Evolutionary conservation across 2,113 vertebrate genomes (phyloP).

Genomic region (Picathartes gymnocephalus): DNA sequence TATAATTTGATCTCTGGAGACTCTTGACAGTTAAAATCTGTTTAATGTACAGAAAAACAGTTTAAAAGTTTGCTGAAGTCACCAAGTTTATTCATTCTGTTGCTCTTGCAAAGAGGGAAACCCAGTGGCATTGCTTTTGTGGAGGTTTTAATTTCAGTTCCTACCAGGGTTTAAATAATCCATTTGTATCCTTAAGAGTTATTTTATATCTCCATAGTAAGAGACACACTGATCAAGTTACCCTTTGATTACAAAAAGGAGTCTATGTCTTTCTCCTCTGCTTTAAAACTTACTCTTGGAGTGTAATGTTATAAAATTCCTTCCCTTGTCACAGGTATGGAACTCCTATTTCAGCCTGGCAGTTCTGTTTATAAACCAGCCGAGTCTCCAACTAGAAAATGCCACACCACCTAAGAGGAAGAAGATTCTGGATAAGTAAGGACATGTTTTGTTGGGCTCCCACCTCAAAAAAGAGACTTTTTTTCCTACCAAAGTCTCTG

Average conservation of each 20-base stretch:
- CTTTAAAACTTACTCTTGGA: background rate
- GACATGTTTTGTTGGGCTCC: background rate
- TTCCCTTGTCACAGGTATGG: constrained; percentile 84
- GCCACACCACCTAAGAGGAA: constrained; percentile 89
- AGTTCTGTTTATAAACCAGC: constrained; percentile 97
- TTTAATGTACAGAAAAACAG: background rate
- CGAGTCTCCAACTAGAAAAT: constrained; percentile 92
- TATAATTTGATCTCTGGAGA: background rate
- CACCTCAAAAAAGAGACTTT: background rate
- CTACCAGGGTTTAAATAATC: background rate
- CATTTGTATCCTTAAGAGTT: background rate
- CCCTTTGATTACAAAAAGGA: background rate
- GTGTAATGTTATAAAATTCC: background rate
- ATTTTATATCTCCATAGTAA: background rate
- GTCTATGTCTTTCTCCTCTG: background rate
- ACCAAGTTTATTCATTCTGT: background rate
- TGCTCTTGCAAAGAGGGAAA: background rate
- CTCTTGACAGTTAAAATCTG: background rate
- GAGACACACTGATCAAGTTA: background rate
- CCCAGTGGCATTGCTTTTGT: background rate
- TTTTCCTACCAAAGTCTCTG: background rate
- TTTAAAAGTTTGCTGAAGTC: background rate
- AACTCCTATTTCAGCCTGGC: constrained; percentile 97
- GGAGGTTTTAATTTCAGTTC: background rate
- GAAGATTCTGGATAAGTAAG: constrained; percentile 96